Base-by-base conservation (phyloP, 2,797 vertebrate genomes). In the Rallus crepitans region DNA sequence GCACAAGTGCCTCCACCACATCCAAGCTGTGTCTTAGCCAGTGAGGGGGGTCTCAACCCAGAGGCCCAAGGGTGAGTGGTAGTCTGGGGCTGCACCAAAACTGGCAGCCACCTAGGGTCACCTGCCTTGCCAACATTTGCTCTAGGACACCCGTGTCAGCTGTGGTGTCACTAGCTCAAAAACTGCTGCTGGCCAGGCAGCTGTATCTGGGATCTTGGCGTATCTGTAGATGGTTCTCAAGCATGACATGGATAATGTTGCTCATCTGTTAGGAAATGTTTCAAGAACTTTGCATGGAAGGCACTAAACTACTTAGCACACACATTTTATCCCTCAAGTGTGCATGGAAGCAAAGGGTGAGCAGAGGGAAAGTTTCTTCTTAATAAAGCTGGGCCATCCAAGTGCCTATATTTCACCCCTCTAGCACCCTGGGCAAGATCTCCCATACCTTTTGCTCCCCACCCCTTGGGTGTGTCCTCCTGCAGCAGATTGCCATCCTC, bases 201-300 rank as follows among this genome's bases (percentile, higher is more conserved):
- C 73, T 75, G 73, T 20, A 84, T 57, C 47, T n/a, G 66, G 57
- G 78, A 84, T 92, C 37, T 82, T 87, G 82, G 68, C 30, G 3
- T 63, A 75, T 79, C 70, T 71, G 45, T 57, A 65, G 70, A 79
- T 50, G 81, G 77, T 37, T 89, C 83, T 86, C 40, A 8, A 90
- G 55, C 3, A 92, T 18, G 55, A 89, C 65, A 61, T 0, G 81
- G 88, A 59, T 90, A 93, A 50, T 71, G 70, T 78, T 92, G 95
- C 72, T 93, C 92, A 94, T 86, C 66, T 57, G 15, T 20, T 68
- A 75, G 92, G 92, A 96, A 94, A 50, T 1, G 2, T 68, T 90
- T 94, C 86, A 88, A 73, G 53, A 52, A 55, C 72, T 65, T 91
- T 60, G 85, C 42, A 16, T 73, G 79, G 78, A 65, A 92, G 86